Conservation (phyloP, 2,888 invertebrate species). For the Germaria angustata region DNA sequence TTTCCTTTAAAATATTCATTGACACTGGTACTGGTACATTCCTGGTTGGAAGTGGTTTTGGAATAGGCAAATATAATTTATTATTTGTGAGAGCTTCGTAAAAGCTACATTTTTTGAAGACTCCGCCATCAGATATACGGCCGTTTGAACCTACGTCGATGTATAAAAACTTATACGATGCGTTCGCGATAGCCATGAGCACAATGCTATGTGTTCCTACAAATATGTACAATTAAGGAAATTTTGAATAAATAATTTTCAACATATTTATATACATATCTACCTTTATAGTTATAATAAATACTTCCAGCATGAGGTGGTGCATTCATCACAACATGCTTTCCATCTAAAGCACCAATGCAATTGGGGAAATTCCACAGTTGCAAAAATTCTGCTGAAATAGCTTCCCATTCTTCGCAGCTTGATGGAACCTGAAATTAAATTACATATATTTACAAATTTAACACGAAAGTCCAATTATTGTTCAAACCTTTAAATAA, state of each 20-base stretch:
- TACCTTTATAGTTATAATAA: conserved; percentile 54
- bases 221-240: background rate
- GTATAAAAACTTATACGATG: background rate
- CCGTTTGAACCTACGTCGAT: background rate
- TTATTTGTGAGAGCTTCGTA: background rate
- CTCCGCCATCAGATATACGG: background rate
- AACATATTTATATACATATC: background rate
- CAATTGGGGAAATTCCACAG: conserved; percentile 35
- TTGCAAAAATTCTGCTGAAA: background rate
- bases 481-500: too few relatives aligned
- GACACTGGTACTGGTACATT: too few relatives aligned
- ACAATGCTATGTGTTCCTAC: background rate
- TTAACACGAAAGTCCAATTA: too few relatives aligned
- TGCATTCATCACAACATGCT: conserved; percentile 35
- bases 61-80: background rate
- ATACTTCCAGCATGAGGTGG: conserved; percentile 43
- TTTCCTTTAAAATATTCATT: too few relatives aligned
- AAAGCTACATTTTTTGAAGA: background rate
- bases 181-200: background rate
- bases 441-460: background rate
- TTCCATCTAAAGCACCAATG: too few relatives aligned
- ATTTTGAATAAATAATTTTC: too few relatives aligned
- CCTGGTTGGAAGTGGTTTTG: too few relatives aligned
- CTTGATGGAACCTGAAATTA: background rate
- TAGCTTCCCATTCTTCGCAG: background rate